These are phyloP conservation scores for Ectropis grisescens DNA, from an alignment of 1,140 invertebrate species.

Conservation along the genomic window DNA sequence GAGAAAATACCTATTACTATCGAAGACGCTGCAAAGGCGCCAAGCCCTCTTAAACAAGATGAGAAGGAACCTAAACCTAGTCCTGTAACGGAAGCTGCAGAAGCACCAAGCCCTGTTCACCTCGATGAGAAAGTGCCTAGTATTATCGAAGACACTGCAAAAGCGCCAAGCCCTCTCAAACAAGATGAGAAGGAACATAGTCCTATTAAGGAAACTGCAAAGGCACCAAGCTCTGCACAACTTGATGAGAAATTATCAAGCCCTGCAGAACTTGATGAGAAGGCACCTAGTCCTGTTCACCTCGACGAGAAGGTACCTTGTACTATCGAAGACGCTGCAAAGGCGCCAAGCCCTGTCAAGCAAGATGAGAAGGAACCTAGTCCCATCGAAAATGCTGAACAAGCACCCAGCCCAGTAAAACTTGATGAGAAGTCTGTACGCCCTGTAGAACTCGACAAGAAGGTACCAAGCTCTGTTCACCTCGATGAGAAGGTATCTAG, in stretches of 20 bases:
- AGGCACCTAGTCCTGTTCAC: conserved; percentile 4
- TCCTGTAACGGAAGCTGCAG: too few species aligned
- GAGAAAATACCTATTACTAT: too few species aligned
- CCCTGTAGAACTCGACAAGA: not conserved
- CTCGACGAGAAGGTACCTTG: conserved; percentile 4
- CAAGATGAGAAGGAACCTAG: conserved; percentile 2
- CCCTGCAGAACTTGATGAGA: not conserved
- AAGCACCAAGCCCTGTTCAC: too few species aligned
- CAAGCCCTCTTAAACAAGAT: too few species aligned
- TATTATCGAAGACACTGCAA: not conserved
- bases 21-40: too few species aligned
- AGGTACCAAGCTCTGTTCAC: not conserved
- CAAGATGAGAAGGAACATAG: conserved; percentile 1
- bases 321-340: not conserved
- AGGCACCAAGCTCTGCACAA: not conserved
- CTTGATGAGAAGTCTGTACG: too few species aligned
- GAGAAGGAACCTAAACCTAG: too few species aligned
- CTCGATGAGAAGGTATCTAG: conserved; percentile 5
- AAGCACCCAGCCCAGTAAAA: too few species aligned
- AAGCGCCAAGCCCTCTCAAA: not conserved
- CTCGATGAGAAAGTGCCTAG: too few species aligned
- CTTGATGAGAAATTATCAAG: conserved; percentile 5
- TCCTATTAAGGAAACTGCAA: not conserved
- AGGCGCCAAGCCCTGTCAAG: conserved; percentile 1
- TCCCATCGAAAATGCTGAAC: not conserved